Evolutionary conservation across 1,140 invertebrate genomes (phyloP), one percentile per base, ranked within the genome.

Genomic region (Drosophila navojoa): DNA sequence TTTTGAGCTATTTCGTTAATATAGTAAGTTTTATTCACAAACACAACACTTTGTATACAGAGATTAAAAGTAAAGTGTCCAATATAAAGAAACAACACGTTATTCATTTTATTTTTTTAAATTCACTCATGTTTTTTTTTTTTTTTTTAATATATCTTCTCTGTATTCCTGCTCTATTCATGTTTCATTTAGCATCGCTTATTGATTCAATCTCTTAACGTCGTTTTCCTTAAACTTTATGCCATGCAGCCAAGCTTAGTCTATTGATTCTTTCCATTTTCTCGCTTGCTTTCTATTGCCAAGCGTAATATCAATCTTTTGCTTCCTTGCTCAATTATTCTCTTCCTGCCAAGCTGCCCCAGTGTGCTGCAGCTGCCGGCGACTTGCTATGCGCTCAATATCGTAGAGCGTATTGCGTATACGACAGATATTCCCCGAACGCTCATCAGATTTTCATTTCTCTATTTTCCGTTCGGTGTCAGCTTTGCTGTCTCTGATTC

Each of bases 401-500:
- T 40, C n/a, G 27, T 22, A 29, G 42, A 10, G 11, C n/a, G 15
- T 44, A 58, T 71, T 62, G 42, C 58, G 58, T 35, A 63, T 71
- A 53, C 67, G 60, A n/a, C 61, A 22, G 53, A 38, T 63, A 52
- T 47, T 72, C 66, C 58, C 71, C 22, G 19, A 58, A 15, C 45
- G 44, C 52, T 74, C 52, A 70, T 62, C 67, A 53, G 38, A 47
- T 63, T 55, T 70, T 49, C 55, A 42, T 68, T 73, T 69, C 15
- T 27, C 40, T 22, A 15, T 73, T 68, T 61, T 38, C n/a, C n/a
- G 9, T 32, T 44, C 38, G 6, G 38, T 50, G n/a, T 40, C 54
- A 57, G 54, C 16, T 44, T 47, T 49, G 40, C n/a, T 53, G 7
- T 25, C 29, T 16, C 29, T 45, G 52, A 35, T 16, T 54, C 52